These are phyloP conservation scores for Sycophila texana DNA, from an alignment of 2,888 invertebrate species.

Conservation along the genomic window DNA sequence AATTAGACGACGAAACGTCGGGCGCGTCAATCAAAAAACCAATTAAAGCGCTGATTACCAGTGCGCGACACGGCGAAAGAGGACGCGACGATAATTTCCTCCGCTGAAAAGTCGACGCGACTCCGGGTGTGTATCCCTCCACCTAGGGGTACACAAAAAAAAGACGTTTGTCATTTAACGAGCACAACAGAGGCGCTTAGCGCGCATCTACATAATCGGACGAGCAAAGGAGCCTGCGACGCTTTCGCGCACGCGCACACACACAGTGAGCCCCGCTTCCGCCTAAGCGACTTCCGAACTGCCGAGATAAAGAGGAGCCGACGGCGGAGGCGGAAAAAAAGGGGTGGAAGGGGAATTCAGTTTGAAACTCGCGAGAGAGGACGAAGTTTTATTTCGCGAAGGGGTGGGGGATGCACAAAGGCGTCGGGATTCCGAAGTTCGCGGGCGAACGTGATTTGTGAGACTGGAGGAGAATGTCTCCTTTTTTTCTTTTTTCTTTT, in stretches of 20 bases:
- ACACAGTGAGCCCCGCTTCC: not conserved
- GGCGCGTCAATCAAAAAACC: no score
- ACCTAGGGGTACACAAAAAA: no score
- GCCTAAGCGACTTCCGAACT: conserved; percentile 30
- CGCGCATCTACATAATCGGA: not conserved
- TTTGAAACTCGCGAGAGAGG: conserved; percentile 63
- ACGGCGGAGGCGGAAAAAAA: conserved; percentile 19
- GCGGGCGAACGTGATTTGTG: no score
- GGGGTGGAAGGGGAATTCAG: conserved; percentile 61
- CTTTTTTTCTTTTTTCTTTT: no score
- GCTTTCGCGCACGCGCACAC: not conserved
- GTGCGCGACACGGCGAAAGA: no score
- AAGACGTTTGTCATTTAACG: not conserved
- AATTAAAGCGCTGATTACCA: no score
- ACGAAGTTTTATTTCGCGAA: conserved; percentile 43
- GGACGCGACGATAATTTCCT: no score
- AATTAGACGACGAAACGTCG: no score
- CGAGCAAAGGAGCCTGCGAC: not conserved
- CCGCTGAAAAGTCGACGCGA: no score
- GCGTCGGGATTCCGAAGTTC: no score
- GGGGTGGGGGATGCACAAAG: conserved; percentile 10
- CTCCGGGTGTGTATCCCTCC: no score
- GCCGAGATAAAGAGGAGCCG: conserved; percentile 12
- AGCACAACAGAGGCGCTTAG: not conserved
- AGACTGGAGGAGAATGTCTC: no score